These are phyloP conservation scores for Zosterops lateralis DNA, from an alignment of 2,113 vertebrate genomes.

Conservation along the genomic window DNA sequence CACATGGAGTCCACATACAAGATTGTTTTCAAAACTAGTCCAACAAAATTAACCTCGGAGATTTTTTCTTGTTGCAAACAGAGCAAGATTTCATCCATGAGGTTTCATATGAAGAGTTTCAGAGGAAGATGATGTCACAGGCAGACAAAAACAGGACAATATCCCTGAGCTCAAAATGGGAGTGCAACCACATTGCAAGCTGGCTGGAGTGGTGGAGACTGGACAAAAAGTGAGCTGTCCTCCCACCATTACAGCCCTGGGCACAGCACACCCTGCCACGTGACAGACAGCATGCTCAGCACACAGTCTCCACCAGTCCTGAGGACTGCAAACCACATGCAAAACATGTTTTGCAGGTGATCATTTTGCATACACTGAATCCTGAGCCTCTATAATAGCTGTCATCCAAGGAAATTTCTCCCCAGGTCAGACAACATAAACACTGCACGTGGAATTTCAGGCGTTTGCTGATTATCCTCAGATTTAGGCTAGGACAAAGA, in stretches of 20 bases:
- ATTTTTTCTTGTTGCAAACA: not conserved
- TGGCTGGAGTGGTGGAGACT: not conserved
- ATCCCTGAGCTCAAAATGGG: not conserved
- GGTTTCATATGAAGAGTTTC: not conserved
- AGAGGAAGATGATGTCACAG: not conserved
- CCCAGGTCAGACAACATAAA: not conserved
- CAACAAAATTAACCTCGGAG: not conserved
- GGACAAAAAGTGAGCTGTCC: not conserved
- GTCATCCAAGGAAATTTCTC: not conserved
- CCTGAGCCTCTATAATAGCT: not conserved
- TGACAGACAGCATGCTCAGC: not conserved
- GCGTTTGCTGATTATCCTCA: not conserved
- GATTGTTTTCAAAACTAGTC: not conserved
- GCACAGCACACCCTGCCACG: not conserved
- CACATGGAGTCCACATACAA: not conserved
- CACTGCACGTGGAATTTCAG: not conserved
- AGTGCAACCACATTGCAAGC: not conserved
- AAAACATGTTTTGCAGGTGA: not conserved
- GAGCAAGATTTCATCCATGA: not conserved
- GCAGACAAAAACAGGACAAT: not conserved
- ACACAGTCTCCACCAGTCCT: not conserved
- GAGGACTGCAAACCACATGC: not conserved
- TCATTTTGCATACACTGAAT: not conserved
- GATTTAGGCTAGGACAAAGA: not conserved
- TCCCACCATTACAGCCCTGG: accelerated